A percentile compares a stretch with the other conserved stretches of the same genome.
Conservation (phyloP, 2,888 invertebrate species). For the Drosophila limbata region DNA sequence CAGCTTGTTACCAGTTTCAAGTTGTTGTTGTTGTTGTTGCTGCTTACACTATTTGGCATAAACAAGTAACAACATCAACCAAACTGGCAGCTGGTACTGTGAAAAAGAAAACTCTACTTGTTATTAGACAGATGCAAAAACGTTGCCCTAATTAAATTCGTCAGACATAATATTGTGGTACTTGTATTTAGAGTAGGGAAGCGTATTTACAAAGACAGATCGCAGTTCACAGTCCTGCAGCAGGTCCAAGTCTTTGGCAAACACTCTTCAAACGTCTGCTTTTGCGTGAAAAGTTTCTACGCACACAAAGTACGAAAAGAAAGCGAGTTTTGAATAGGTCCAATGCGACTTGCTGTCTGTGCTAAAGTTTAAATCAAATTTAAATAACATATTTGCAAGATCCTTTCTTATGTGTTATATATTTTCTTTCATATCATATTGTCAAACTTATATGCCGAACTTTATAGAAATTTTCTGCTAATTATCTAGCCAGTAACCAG, state of each 20-base stretch:
- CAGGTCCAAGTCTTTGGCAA: slow-evolving; percentile 55
- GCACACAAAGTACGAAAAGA: slow-evolving; percentile 21
- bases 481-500: no score
- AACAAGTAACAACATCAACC: slow-evolving; percentile 15
- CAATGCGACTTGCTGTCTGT: slow-evolving; percentile 11
- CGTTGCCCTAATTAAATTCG: slow-evolving; percentile 65
- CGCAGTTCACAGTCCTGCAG: slow-evolving; percentile 7
- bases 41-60: slow-evolving; percentile 26
- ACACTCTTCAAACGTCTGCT: slow-evolving; percentile 54
- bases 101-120: slow-evolving; percentile 25
- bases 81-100: slow-evolving; percentile 10
- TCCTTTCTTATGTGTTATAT: no score
- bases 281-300: slow-evolving; percentile 27
- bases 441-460: no score
- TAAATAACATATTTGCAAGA: background rate
- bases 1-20: slow-evolving; percentile 51
- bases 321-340: background rate
- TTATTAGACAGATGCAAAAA: slow-evolving; percentile 53
- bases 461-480: no score
- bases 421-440: no score
- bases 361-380: background rate
- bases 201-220: background rate
- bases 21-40: slow-evolving; percentile 12
- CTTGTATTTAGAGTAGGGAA: slow-evolving; percentile 1
- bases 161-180: slow-evolving; percentile 45